Evolutionary conservation across 1,140 invertebrate species (phyloP), one percentile per base, ranked within the genome.

Genomic region (Aphidius gifuensis): DNA sequence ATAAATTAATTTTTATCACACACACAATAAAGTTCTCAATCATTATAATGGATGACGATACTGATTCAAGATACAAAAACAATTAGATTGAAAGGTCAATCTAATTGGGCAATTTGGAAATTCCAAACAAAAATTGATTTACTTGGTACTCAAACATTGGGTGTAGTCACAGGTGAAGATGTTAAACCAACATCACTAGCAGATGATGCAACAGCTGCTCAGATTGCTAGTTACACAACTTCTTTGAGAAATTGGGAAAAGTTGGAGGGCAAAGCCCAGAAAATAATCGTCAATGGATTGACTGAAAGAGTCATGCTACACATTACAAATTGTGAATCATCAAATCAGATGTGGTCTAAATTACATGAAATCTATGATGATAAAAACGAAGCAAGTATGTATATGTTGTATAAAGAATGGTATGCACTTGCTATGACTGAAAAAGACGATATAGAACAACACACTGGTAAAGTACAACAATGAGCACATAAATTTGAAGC

Each of bases 261-360:
- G 47, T 59, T 53, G 5, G 68, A 72, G 59, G 66, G 54, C 5
- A 54, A 23, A 48, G 69, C 68, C 16, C 66, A 70, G 60, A 61
- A 68, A 9, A 57, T 67, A 7, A 64, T 79, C 5, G 66, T 73
- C 0, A 66, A 66, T 38, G 63, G 67, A 49, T 62, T 68, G 16
- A 66, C 60, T 45, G 55, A 69, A 44, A 39, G 71, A 54, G 68
- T 68, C 9, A 68, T 74, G 64, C 39, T 71, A 23, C 69, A 75
- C 62, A 66, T 76, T 9, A 64, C 72, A 16, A 71, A 65, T 40
- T 71, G 71, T 59, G 47, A 62, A 39, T 65, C 66, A n/a, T 56
- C 72, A 43, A 38, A 61, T n/a, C 66, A 67, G 11, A 72, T 75
- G 68, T 75, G 65, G 57, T 21, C 21, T 5, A 74, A 70, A 49